phyloP scores from a whole-genome alignment of 1,140 invertebrate species.

The Papilio helenus region DNA sequence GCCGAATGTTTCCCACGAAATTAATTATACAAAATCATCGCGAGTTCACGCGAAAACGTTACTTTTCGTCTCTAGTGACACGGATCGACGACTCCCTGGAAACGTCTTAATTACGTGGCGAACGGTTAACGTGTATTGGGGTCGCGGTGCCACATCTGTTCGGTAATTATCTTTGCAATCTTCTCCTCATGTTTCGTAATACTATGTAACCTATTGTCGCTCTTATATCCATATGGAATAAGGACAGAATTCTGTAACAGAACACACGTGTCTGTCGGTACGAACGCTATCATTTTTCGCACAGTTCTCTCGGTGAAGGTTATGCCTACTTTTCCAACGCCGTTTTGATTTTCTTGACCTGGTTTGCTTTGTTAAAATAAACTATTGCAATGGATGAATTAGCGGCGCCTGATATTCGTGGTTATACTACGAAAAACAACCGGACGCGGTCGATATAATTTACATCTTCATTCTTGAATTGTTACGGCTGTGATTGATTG shows the following conservation, averaged over 20 bases:
- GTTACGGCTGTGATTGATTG: slow-evolving; percentile 30
- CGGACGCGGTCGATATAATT: slow-evolving; percentile 26
- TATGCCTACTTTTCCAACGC: slow-evolving; percentile 51
- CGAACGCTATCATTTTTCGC: slow-evolving; percentile 45
- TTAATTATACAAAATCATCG: slow-evolving; percentile 47
- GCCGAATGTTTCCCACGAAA: slow-evolving; percentile 41
- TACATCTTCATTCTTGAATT: slow-evolving; percentile 13
- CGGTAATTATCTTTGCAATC: slow-evolving; percentile 51
- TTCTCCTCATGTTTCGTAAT: slow-evolving; percentile 46
- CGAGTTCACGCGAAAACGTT: slow-evolving; percentile 47
- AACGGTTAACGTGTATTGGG: slow-evolving; percentile 54
- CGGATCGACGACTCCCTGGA: slow-evolving; percentile 53
- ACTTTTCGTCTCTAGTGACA: slow-evolving; percentile 58
- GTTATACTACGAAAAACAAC: slow-evolving; percentile 23
- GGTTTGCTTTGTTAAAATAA: slow-evolving; percentile 63
- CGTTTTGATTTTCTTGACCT: slow-evolving; percentile 69
- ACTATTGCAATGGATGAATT: slow-evolving; percentile 58
- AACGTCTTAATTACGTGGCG: slow-evolving; percentile 61
- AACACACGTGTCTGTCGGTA: slow-evolving; percentile 16
- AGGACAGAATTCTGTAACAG: not conserved
- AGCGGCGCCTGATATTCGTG: slow-evolving; percentile 31
- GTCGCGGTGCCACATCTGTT: slow-evolving; percentile 64
- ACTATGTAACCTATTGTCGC: slow-evolving; percentile 46
- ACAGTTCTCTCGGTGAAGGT: slow-evolving; percentile 55
- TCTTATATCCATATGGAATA: slow-evolving; percentile 48